Percentiles rank a stretch among this genome's conserved stretches.
These are phyloP conservation scores for Hybognathus amarus DNA, from an alignment of 2,797 vertebrate species.

Conservation along the genomic window DNA sequence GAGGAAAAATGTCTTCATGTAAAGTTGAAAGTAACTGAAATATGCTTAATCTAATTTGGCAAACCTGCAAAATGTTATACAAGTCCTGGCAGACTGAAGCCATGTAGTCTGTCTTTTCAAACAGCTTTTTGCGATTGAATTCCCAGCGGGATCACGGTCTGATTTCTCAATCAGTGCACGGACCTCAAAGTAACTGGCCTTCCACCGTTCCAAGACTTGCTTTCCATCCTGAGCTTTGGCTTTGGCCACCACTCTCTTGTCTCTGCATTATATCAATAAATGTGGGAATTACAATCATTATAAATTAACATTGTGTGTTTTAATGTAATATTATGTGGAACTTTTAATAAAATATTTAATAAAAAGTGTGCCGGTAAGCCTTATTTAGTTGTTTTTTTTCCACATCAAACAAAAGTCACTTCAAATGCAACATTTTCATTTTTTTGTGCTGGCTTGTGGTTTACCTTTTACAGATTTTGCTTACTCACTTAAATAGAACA, in stretches of 20 bases:
- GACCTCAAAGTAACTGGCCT: conserved; percentile 83
- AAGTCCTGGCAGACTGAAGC: conserved; percentile 88
- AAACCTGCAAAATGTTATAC: conserved; percentile 84
- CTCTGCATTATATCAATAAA: conserved; percentile 70
- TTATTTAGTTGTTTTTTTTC: not conserved
- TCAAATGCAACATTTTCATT: not conserved
- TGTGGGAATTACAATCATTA: not conserved
- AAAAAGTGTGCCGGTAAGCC: not conserved
- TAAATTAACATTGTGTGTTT: not conserved
- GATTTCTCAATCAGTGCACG: conserved; percentile 88
- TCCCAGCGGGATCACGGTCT: conserved; percentile 87
- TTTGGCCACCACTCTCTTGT: conserved; percentile 78
- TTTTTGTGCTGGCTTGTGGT: not conserved
- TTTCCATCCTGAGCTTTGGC: conserved; percentile 80
- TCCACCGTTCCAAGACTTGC: conserved; percentile 86
- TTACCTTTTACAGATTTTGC: not conserved
- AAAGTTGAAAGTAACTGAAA: not conserved
- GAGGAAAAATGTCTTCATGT: not conserved
- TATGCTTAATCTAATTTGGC: conserved; percentile 8
- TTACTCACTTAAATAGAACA: conserved; percentile 83
- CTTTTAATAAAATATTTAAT: not conserved
- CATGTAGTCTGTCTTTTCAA: conserved; percentile 93
- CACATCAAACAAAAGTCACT: not conserved
- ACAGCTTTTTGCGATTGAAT: conserved; percentile 89
- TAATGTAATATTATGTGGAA: not conserved